Base-by-base conservation (phyloP, 2,888 invertebrate species). In the Apamea crenata region DNA sequence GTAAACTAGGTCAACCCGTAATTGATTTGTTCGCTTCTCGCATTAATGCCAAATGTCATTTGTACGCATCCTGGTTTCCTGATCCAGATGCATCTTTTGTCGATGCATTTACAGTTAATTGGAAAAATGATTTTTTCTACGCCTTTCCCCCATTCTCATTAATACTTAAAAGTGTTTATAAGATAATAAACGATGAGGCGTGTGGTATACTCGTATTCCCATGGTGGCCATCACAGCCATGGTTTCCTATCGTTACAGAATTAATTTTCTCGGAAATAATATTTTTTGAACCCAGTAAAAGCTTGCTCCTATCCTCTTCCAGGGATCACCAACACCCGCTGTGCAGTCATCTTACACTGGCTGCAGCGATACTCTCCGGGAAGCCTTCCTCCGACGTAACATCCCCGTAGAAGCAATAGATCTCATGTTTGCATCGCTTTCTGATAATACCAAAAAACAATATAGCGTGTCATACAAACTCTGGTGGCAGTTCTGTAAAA, bases 131-230 rank as follows among this genome's bases (percentile, higher is more conserved):
- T n/a, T 71, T 47, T 40, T 71, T 71, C 71, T 71, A 59, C 56
- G 71, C 71, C 0, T 59, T 71, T 44, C 71, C 40, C 36, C 59
- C 71, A 71, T 59, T 71, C 40, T 59, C 71, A 5, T 40, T 59
- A 71, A 18, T 71, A n/a, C 59, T 71, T 40, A 71, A 71, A 71
- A 40, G 40, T 1, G 53, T 14, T 56, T 36, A 36, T 8, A 56
- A 70, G 32, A 70, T 36, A 53, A 70, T 68, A 50, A 50, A 50
- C 8, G 53, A 56, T 8, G 36, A 70, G 70, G 70, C 70, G 36
- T 56, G 70, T 70, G 70, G 70, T 70, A 56, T 56, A 56, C 70
- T 70, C 16, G 53, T 70, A 8, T 53, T 70, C 53, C 53, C 70
- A 70, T 70, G 53, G n/a, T 67, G 40, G 18, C 6, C 18, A 50